Percentiles rank a stretch among this genome's conserved stretches.
phyloP scores from a whole-genome alignment of 2,888 invertebrate species.

The Branchellion lobata region DNA sequence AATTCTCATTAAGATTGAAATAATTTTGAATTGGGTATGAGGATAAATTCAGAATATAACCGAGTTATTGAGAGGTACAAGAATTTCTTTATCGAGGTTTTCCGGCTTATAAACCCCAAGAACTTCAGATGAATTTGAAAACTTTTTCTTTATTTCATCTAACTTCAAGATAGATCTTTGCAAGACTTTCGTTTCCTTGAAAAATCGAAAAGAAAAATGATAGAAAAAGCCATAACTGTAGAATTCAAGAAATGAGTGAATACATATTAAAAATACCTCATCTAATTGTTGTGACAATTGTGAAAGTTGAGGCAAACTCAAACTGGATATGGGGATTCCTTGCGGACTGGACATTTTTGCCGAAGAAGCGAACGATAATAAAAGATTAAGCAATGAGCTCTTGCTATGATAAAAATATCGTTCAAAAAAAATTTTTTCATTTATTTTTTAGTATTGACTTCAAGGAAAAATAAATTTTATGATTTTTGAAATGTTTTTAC shows the following conservation, averaged over 20 bases:
- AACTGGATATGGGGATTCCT: constrained; percentile 47
- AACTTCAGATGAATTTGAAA: constrained; percentile 81
- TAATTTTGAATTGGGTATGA: neutral
- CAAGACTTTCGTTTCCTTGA: constrained; percentile 78
- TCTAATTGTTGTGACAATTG: constrained; percentile 49
- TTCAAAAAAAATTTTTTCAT: no score
- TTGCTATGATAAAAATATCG: no score
- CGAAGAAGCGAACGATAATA: no score
- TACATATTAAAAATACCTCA: constrained; percentile 43
- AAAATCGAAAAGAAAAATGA: constrained; percentile 50
- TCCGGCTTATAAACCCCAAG: constrained; percentile 71
- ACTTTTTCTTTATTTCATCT: constrained; percentile 84
- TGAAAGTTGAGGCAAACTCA: constrained; percentile 47
- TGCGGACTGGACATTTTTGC: constrained; percentile 14
- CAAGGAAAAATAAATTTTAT: no score
- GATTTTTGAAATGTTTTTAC: no score
- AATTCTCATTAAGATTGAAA: no score
- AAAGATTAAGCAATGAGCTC: no score
- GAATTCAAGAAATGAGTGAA: neutral
- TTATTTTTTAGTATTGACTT: no score
- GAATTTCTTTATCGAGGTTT: constrained; percentile 77
- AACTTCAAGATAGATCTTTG: constrained; percentile 85
- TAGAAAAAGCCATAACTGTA: no score
- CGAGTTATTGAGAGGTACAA: constrained; percentile 92
- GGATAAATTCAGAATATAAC: constrained; percentile 59